phyloP scores from a whole-genome alignment of 2,113 vertebrate species.

The Paramisgurnus dabryanus region DNA sequence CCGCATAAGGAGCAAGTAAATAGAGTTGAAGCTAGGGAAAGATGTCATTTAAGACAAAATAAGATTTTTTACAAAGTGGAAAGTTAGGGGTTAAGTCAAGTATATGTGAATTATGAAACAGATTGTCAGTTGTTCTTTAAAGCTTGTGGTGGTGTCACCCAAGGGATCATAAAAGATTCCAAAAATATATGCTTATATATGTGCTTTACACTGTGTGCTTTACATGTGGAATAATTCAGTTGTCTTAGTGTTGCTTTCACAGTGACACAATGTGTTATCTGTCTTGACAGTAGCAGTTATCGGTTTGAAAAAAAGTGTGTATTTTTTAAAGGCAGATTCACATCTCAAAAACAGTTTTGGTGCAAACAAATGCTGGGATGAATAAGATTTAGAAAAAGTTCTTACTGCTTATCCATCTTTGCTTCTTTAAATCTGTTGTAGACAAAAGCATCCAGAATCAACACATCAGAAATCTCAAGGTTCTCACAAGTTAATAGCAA shows the following conservation, averaged over 20 bases:
- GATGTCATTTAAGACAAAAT: no score
- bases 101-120: no score
- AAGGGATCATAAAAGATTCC: no score
- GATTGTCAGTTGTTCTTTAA: no score
- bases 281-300: background rate
- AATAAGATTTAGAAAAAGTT: background rate
- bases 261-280: background rate
- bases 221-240: background rate
- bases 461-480: background rate
- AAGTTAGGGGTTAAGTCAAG: no score
- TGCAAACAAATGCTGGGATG: background rate
- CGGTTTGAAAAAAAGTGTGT: background rate
- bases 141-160: no score
- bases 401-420: background rate
- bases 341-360: background rate
- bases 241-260: slow-evolving; percentile 6
- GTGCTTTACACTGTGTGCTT: no score
- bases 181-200: no score
- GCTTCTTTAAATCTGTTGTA: background rate
- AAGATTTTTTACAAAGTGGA: no score
- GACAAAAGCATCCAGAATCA: background rate
- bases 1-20: no score
- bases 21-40: no score
- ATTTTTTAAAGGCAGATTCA: background rate
- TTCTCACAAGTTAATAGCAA: background rate